Percentiles rank a stretch among this genome's conserved stretches.
phyloP scores from a whole-genome alignment of 2,797 vertebrate species.

The Buceros bicornis region DNA sequence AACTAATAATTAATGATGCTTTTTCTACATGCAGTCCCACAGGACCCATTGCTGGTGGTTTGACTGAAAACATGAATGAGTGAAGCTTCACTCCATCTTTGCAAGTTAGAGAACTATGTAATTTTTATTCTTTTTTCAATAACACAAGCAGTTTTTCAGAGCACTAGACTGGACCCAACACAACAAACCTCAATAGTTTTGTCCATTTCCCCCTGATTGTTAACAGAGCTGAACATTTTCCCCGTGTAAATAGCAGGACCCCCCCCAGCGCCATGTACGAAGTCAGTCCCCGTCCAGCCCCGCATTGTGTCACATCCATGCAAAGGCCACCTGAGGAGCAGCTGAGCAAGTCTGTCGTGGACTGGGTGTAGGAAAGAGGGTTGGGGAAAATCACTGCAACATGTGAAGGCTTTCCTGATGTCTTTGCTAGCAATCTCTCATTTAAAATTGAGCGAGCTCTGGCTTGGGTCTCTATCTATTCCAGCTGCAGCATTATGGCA shows the following conservation, averaged over 20 bases:
- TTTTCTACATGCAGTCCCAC: not conserved
- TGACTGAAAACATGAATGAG: not conserved
- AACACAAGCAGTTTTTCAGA: not conserved
- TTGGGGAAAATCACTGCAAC: not conserved
- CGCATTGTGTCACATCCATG: not conserved
- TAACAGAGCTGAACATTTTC: not conserved
- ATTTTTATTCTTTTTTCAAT: not conserved
- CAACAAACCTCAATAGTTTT: not conserved
- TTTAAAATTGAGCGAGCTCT: not conserved
- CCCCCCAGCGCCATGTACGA: fast-evolving
- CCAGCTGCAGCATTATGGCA: constrained; percentile 15
- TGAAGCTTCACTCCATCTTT: not conserved
- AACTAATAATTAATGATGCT: not conserved
- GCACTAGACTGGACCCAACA: not conserved
- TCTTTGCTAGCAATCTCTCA: constrained; percentile 2
- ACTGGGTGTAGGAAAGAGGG: not conserved
- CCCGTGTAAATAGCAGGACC: not conserved
- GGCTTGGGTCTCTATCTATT: not conserved
- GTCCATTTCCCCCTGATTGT: not conserved
- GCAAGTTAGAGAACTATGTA: not conserved
- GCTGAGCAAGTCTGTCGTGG: not conserved
- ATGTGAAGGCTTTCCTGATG: not conserved
- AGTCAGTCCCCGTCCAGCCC: not conserved
- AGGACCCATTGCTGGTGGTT: not conserved
- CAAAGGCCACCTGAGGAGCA: not conserved